These are phyloP conservation scores for Herpetotheres cachinnans DNA, from an alignment of 2,113 vertebrate species.

Conservation along the genomic window DNA sequence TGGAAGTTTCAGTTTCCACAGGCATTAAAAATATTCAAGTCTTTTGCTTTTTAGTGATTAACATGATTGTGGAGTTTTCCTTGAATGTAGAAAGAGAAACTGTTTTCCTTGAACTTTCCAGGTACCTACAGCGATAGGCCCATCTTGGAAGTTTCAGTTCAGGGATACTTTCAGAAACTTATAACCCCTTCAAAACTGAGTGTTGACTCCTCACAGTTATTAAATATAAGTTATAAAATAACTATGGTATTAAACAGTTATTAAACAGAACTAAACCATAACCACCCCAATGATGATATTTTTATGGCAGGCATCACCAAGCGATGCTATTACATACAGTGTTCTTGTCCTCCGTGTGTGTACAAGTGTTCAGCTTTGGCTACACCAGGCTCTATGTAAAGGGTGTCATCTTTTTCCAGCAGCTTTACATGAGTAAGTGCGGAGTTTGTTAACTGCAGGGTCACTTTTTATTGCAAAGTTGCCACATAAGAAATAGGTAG, in stretches of 20 bases:
- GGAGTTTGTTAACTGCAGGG: background rate
- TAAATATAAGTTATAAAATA: background rate
- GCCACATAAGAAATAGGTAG: background rate
- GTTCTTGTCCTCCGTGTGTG: rapidly evolving
- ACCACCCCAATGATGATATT: background rate
- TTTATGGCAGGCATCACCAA: background rate
- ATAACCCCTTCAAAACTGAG: background rate
- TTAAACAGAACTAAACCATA: no score
- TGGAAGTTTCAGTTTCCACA: background rate
- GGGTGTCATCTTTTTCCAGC: background rate
- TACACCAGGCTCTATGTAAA: background rate
- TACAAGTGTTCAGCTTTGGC: background rate
- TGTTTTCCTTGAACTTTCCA: background rate
- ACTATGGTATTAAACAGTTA: no score
- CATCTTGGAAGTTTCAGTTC: background rate
- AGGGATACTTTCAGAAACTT: background rate
- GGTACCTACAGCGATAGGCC: background rate
- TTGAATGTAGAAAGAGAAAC: background rate
- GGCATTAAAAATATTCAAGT: background rate
- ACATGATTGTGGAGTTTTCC: background rate
- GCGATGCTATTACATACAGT: background rate
- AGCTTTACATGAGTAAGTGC: background rate
- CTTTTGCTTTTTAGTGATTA: background rate
- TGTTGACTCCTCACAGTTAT: background rate
- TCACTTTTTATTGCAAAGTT: background rate